Conservation (phyloP, 2,888 invertebrate genomes). For the Epistrophe eligans region DNA sequence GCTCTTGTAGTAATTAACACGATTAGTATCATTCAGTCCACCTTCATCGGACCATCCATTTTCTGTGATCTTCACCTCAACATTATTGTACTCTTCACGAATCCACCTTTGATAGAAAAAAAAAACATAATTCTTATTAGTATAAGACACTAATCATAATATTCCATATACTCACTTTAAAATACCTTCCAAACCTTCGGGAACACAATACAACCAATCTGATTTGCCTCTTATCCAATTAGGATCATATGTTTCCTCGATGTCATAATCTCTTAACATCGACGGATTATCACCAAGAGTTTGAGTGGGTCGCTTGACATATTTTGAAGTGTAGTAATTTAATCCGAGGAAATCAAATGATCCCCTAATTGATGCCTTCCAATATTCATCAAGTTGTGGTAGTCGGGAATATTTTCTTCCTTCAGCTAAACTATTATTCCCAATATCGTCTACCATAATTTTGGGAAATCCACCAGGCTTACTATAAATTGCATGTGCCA, state of each 20-base stretch:
- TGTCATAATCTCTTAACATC: conserved; percentile 84
- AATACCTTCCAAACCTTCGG: conserved; percentile 67
- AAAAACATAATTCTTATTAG: not conserved
- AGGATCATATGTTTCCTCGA: conserved; percentile 76
- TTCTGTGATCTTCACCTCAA: conserved; percentile 86
- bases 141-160: too few species aligned
- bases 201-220: conserved; percentile 79
- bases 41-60: conserved; percentile 85
- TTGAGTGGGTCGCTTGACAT: conserved; percentile 74
- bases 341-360: conserved; percentile 79
- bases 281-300: conserved; percentile 83
- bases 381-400: conserved; percentile 70
- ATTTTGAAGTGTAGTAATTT: conserved; percentile 79
- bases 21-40: conserved; percentile 79
- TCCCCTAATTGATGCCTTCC: conserved; percentile 76
- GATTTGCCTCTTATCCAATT: conserved; percentile 79
- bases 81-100: conserved; percentile 85
- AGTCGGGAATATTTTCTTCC: conserved; percentile 79
- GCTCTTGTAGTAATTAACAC: conserved; percentile 79
- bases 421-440: conserved; percentile 79
- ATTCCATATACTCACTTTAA: conserved; percentile 73
- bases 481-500: conserved; percentile 80
- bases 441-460: conserved; percentile 79
- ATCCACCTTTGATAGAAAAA: conserved; percentile 83
- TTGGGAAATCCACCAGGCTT: conserved; percentile 80